These are phyloP conservation scores for Gallinago solitaria DNA, from an alignment of 2,797 vertebrate species.

Conservation along the genomic window DNA sequence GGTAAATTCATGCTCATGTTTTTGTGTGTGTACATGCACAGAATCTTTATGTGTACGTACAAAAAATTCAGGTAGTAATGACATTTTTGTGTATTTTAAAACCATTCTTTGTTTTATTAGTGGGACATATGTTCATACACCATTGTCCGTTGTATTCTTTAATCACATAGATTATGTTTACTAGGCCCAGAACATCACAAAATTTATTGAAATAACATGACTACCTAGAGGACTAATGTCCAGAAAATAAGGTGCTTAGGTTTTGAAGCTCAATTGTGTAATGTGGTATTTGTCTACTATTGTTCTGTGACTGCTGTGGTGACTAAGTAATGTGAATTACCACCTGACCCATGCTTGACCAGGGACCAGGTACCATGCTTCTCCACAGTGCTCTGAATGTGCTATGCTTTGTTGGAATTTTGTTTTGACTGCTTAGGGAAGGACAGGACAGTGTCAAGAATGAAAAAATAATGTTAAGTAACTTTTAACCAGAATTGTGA, in stretches of 20 bases:
- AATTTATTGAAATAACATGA: neutral
- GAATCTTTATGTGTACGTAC: neutral
- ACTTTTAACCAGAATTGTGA: neutral
- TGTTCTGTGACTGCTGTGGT: neutral
- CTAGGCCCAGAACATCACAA: neutral
- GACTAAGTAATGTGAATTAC: neutral
- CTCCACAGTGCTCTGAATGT: neutral
- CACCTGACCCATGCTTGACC: neutral
- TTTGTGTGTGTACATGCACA: neutral
- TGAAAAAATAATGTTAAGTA: neutral
- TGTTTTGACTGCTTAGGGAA: neutral
- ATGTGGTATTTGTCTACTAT: fast-evolving
- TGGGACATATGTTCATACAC: neutral
- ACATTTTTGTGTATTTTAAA: neutral
- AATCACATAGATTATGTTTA: neutral
- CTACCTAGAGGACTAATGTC: neutral
- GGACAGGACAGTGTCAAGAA: neutral
- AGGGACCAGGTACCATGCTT: neutral
- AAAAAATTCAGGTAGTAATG: neutral
- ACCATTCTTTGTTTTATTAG: neutral
- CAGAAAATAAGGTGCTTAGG: neutral
- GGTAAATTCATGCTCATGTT: neutral
- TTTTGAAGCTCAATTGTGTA: neutral
- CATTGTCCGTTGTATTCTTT: neutral
- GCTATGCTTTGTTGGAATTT: neutral